Evolutionary conservation across 2,797 vertebrate species (phyloP), one percentile per base, ranked within the genome.

Genomic region (Epinephelus awoara): DNA sequence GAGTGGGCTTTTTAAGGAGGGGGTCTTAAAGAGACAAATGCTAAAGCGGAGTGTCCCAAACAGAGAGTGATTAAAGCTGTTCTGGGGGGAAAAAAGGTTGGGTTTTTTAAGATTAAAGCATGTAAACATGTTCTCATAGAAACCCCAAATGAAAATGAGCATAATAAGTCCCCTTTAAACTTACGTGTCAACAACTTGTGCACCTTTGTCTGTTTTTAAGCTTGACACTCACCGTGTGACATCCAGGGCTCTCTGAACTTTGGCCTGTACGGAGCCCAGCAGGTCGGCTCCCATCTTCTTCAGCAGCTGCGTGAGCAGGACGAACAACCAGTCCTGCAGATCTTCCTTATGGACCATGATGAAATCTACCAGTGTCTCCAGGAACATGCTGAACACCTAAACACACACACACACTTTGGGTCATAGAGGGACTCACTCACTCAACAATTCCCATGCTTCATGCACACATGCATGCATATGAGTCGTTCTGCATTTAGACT

Each of bases 251-350:
- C 95, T 98, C 93, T 99, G 98, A 86, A 99, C 98, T 94, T 99
- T 99, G 89, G 97, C 97, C 92, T 99, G 98, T 40, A 99, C 98
- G 2, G 98, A 99, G 47, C 98, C 98, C 80, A 99, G 96, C 87
- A 99, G 96, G 93, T 99, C 98, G 0, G 98, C 98, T 64, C 98
- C 98, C 97, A 98, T 99, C 95, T 99, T 99, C 94, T 99, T 99
- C 85, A 99, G 93, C 25, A 99, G 94, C 86, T 99, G 98, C 0
- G 98, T 99, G 83, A 99, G 95, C 82, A 99, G 91, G 17, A 99
- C 97, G 34, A 98, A 99, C 25, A 99, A 83, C 98, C 98, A 99
- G 90, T 99, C 98, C 85, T 98, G 98, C 72, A 99, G 96, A 84
- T 99, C 98, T 1, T 98, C 98, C 90, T 97, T 99, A 85, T 99